phyloP scores from a whole-genome alignment of 1,140 invertebrate genomes.

The Stenopsyche tienmushanensis region DNA sequence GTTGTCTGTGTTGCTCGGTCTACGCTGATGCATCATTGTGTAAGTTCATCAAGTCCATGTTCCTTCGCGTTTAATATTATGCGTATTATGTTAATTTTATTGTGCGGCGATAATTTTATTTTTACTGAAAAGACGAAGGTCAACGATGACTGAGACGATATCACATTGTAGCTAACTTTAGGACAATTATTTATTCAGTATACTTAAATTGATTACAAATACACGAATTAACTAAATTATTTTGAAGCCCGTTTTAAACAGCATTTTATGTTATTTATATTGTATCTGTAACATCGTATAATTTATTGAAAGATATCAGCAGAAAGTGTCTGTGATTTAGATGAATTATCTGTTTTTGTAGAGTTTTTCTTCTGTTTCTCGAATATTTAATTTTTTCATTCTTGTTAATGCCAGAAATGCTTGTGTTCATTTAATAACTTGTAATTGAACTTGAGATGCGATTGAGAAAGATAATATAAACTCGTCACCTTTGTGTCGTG shows the following conservation, averaged over 20 bases:
- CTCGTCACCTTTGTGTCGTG: too few relatives aligned
- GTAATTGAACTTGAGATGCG: too few relatives aligned
- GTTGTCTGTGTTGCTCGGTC: conserved; percentile 11
- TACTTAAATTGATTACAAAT: conserved; percentile 14
- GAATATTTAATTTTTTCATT: conserved; percentile 15
- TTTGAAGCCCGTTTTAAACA: background rate
- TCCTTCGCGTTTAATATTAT: conserved; percentile 31
- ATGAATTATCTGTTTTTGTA: conserved; percentile 26
- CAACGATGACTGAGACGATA: conserved; percentile 30
- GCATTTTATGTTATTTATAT: conserved; percentile 15
- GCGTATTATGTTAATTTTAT: conserved; percentile 31
- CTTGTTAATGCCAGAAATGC: background rate
- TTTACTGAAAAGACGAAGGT: conserved; percentile 34
- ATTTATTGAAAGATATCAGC: conserved; percentile 9
- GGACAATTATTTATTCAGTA: conserved; percentile 37
- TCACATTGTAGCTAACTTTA: conserved; percentile 25
- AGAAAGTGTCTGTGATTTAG: conserved; percentile 37
- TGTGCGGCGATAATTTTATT: conserved; percentile 32
- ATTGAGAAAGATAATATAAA: too few relatives aligned
- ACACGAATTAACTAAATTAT: background rate
- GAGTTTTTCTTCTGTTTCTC: conserved; percentile 7
- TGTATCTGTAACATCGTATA: conserved; percentile 2
- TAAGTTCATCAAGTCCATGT: conserved; percentile 31
- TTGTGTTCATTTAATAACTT: conserved; percentile 7
- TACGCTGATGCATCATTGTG: conserved; percentile 14